Percentiles rank a stretch among this genome's conserved stretches.
Evolutionary conservation across 2,113 vertebrate species (phyloP).

Genomic region (Sardina pilchardus): DNA sequence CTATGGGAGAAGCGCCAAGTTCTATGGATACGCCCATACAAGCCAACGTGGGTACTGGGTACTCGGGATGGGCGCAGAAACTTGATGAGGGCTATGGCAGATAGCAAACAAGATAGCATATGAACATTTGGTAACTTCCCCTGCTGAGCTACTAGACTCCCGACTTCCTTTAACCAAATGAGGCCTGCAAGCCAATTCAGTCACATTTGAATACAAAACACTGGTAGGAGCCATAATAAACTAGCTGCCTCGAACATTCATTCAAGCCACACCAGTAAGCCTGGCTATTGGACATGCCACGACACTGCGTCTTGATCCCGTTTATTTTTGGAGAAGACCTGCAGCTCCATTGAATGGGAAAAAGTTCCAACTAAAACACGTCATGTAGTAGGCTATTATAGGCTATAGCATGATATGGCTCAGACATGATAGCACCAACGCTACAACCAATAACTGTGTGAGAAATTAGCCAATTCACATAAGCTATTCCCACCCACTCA

Average conservation of each 20-base stretch:
- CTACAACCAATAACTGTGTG: background rate
- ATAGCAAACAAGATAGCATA: background rate
- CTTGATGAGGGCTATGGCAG: background rate
- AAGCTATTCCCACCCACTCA: background rate
- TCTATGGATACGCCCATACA: conserved; percentile 29
- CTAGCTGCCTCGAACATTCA: background rate
- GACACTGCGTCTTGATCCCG: background rate
- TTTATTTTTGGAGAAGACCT: background rate
- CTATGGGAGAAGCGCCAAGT: background rate
- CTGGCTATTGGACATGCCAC: background rate
- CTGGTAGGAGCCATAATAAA: background rate
- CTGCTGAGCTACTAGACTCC: background rate
- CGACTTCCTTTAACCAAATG: background rate
- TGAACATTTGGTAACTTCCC: background rate
- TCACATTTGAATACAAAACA: background rate
- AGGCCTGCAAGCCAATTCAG: background rate
- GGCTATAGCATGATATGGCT: background rate
- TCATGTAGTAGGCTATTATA: background rate
- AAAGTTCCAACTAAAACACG: background rate
- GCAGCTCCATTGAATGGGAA: background rate
- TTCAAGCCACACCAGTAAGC: background rate
- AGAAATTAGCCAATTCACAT: background rate
- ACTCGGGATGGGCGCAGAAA: background rate
- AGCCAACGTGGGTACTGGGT: conserved; percentile 44
- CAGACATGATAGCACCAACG: background rate